Evolutionary conservation across 2,113 vertebrate species (phyloP), one percentile per base, ranked within the genome.

Genomic region (Parus major): DNA sequence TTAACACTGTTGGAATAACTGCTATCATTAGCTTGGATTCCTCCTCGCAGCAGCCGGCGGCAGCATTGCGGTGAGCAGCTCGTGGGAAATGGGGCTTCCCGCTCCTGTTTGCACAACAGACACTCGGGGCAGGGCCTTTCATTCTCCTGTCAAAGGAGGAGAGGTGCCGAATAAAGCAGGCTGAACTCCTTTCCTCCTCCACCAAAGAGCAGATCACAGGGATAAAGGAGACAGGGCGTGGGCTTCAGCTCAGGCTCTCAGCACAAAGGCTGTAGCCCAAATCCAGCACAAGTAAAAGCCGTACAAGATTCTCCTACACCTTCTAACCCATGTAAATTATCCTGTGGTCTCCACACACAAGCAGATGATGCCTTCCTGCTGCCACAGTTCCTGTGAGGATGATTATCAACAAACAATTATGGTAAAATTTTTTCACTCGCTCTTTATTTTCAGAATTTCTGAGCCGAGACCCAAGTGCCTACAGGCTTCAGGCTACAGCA

Each of bases 1-100:
- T 97, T 97, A 97, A 94, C 95, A 95, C 95, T 95, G 97, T 95
- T 97, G 96, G 70, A 97, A 97, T 97, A 97, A 97, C 96, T 95
- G 94, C 95, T 95, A 94, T 96, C 96, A 81, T 96, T 97, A 97
- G 64, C 90, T 84, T 31, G 89, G 92, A 82, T 88, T 75, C 89
- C 85, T 96, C 82, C 82, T 93, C 3, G 2, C 76, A 50, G 92
- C 80, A 87, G 83, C 82, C 60, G 35, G 55, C 0, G 1, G 82
- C 85, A 69, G 35, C 57, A 2, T 22, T 75, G 63, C 20, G 10
- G 75, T 35, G 78, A 82, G 4, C 55, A 31, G 56, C 49, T 44
- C 20, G 0, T 22, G 35, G 89, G 46, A 91, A 90, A 82, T 6
- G 35, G 69, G 27, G 46, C 41, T 86, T 64, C 52, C 69, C 0